Evolutionary conservation across 2,888 invertebrate genomes (phyloP), one percentile per base, ranked within the genome.

Genomic region (Drosophila quinaria): DNA sequence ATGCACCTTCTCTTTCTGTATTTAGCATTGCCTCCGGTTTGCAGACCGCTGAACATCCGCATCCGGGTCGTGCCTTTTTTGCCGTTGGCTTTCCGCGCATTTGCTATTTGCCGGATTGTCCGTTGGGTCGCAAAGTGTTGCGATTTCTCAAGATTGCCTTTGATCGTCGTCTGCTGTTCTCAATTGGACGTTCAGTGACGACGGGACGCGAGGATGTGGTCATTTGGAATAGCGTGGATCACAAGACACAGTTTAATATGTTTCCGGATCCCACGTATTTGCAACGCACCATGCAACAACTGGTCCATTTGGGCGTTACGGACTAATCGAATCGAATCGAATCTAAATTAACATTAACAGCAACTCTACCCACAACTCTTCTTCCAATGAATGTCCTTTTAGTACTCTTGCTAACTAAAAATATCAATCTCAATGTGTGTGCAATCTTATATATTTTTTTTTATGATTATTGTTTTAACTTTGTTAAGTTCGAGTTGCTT

Each of bases 201-300:
- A 98, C 98, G 0, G 98, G 98, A 0, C 95, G 96, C 81, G 96
- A 97, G 91, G 97, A 98, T 93, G 97, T 97, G 69, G 97, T 98
- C 61, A 95, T 97, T 49, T 98, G 98, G 98, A 97, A 97, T 91
- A 96, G 95, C 89, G 96, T 97, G 70, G 97, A 97, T 89, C 97
- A 97, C 91, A 97, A 97, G 93, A 97, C 97, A 66, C 95, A 96
- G 92, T 93, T 95, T 29, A 95, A 95, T 61, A 96, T 96, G 78
- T 97, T 96, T 92, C 97, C 97, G 2, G 97, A 97, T 93, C 94
- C 95, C 4, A 95, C 94, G 69, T 97, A 97, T 92, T 93, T 97
- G 78, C 95, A 95, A 85, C 94, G 93, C 61, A 92, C 92, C 67
- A 92, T 93, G 91, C 92, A 93, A 59, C 93, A 93, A 80, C 81